Evolutionary conservation across 2,113 vertebrate species (phyloP).

Genomic region (Fregetta grallaria): DNA sequence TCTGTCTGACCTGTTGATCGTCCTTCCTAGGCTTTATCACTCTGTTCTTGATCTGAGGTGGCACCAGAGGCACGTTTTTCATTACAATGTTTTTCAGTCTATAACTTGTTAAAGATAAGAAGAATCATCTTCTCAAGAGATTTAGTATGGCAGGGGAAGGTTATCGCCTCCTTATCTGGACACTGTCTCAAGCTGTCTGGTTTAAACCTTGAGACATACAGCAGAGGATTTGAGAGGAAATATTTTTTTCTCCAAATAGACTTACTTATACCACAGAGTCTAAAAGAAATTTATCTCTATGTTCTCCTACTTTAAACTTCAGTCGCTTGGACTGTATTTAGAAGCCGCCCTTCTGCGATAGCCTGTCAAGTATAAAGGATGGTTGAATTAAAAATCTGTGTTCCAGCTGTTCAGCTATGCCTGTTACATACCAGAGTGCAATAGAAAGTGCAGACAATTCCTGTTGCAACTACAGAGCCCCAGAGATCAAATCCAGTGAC

Average conservation of each 20-base stretch:
- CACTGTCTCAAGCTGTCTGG: not conserved
- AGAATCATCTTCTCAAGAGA: not conserved
- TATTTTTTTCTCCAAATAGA: not conserved
- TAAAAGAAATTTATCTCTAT: not conserved
- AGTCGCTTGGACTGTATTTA: not conserved
- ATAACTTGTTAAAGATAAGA: not conserved
- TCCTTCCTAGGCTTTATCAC: not conserved
- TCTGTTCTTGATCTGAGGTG: not conserved
- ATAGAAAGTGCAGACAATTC: slow-evolving; percentile 86
- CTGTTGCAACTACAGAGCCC: slow-evolving; percentile 87
- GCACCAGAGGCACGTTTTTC: not conserved
- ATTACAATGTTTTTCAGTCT: not conserved
- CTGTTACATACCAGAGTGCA: slow-evolving; percentile 81
- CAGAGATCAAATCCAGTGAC: slow-evolving; percentile 90
- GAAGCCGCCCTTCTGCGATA: not conserved
- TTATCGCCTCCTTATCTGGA: not conserved
- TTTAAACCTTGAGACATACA: not conserved
- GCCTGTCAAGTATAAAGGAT: not conserved
- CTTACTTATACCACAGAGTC: not conserved
- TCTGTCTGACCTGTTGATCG: not conserved
- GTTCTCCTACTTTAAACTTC: not conserved
- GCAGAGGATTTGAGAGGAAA: not conserved
- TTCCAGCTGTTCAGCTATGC: not conserved
- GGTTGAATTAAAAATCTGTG: not conserved
- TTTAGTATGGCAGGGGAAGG: not conserved